A percentile compares a stretch with the other conserved stretches of the same genome.
Evolutionary conservation across 1,140 invertebrate species (phyloP).

Genomic region (Rhysida immarginata): DNA sequence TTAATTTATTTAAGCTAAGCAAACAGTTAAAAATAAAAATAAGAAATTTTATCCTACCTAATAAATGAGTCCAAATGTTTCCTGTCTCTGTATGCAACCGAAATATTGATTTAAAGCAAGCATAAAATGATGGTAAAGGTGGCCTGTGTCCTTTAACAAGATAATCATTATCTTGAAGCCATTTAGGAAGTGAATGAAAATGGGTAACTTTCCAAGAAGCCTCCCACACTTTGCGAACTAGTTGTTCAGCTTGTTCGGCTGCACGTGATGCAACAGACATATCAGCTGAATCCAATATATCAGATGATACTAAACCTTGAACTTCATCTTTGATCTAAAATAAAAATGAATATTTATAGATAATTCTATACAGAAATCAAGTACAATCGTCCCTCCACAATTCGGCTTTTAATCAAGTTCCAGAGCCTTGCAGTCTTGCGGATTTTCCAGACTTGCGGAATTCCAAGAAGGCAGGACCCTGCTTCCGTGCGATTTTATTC

Average conservation of each 20-base stretch:
- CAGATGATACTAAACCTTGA: slow-evolving; percentile 42
- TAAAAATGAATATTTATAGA: too few relatives aligned
- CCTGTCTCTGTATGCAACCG: slow-evolving; percentile 75
- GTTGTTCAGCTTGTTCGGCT: slow-evolving; percentile 84
- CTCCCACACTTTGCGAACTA: slow-evolving; percentile 86
- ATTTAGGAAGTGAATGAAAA: slow-evolving; percentile 66
- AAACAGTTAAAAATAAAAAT: too few relatives aligned
- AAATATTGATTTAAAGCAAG: slow-evolving; percentile 97
- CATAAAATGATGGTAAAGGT: slow-evolving; percentile 84
- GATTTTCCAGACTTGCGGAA: too few relatives aligned
- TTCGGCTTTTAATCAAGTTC: too few relatives aligned
- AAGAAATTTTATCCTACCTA: too few relatives aligned
- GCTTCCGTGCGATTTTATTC: too few relatives aligned
- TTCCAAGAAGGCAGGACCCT: too few relatives aligned
- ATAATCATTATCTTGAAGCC: slow-evolving; percentile 98
- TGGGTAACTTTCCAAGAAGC: slow-evolving; percentile 85
- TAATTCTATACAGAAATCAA: too few relatives aligned
- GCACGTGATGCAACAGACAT: slow-evolving; percentile 68
- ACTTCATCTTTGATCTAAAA: slow-evolving; percentile 36
- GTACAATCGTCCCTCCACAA: too few relatives aligned
- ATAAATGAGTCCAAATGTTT: slow-evolving; percentile 94
- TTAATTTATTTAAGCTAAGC: too few relatives aligned
- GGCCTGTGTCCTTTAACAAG: slow-evolving; percentile 87
- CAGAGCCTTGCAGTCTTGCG: too few relatives aligned
- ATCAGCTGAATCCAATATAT: slow-evolving; percentile 44